These are phyloP conservation scores for Pilophorus perplexus DNA, from an alignment of 2,888 invertebrate species.

Conservation along the genomic window DNA sequence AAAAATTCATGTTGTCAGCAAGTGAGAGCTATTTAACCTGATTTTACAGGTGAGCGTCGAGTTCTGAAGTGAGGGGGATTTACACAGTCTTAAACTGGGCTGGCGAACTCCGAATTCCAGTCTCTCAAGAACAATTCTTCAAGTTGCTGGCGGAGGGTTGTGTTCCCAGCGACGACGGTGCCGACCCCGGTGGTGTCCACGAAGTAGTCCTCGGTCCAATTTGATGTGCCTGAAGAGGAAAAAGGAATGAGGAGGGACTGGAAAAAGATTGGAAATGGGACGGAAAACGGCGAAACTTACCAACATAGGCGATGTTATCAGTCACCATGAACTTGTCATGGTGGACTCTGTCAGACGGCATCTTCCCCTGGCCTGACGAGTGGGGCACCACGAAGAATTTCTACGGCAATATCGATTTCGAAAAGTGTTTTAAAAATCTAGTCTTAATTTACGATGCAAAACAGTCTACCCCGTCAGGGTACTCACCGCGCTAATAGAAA, in stretches of 20 bases:
- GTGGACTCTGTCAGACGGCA: slow-evolving; percentile 88
- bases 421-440: too few relatives aligned
- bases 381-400: slow-evolving; percentile 85
- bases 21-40: too few relatives aligned
- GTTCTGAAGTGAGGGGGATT: too few relatives aligned
- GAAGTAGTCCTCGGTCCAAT: slow-evolving; percentile 98
- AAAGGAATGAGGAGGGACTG: too few relatives aligned
- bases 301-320: slow-evolving; percentile 86
- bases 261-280: too few relatives aligned
- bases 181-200: slow-evolving; percentile 84
- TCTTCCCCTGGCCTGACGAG: slow-evolving; percentile 71
- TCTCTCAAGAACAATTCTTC: slow-evolving; percentile 82
- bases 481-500: slow-evolving; percentile 78
- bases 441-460: too few relatives aligned
- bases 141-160: slow-evolving; percentile 66
- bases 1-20: too few relatives aligned
- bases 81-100: too few relatives aligned
- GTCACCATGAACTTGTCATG: slow-evolving; percentile 99
- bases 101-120: too few relatives aligned
- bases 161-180: slow-evolving; percentile 59
- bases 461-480: not conserved
- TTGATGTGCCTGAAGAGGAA: slow-evolving; percentile 72
- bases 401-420: slow-evolving; percentile 56
- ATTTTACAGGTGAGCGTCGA: too few relatives aligned
- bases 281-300: too few relatives aligned